phyloP scores from a whole-genome alignment of 2,888 invertebrate species.

The Dascillus cervinus region DNA sequence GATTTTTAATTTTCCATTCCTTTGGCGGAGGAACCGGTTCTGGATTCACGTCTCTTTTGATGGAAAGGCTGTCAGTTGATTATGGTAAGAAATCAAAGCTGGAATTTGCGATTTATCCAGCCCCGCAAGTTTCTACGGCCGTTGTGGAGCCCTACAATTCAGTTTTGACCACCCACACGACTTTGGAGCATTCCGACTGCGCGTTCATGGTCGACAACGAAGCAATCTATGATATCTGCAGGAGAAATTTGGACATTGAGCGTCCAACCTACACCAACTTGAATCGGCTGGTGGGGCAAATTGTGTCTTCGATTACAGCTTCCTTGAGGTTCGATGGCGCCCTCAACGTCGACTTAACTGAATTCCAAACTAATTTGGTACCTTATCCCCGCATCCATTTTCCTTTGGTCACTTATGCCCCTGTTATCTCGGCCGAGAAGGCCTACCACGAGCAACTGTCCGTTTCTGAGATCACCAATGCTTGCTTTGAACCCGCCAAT shows the following conservation, averaged over 20 bases:
- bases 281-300: slow-evolving; percentile 51
- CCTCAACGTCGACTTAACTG: slow-evolving; percentile 52
- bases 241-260: slow-evolving; percentile 52
- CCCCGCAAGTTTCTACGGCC: slow-evolving; percentile 26
- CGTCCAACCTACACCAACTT: slow-evolving; percentile 56
- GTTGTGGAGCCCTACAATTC: slow-evolving; percentile 52
- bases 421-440: no score
- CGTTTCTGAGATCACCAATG: slow-evolving; percentile 1
- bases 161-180: slow-evolving; percentile 55
- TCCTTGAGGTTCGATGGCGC: slow-evolving; percentile 53
- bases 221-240: slow-evolving; percentile 48
- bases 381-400: slow-evolving; percentile 6
- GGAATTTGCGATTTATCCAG: no score
- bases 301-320: slow-evolving; percentile 51
- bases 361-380: slow-evolving; percentile 49
- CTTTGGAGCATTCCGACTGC: no score
- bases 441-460: slow-evolving; percentile 1
- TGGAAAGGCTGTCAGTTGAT: slow-evolving; percentile 14
- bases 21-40: slow-evolving; percentile 57
- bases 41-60: slow-evolving; percentile 55
- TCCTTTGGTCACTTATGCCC: no score
- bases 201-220: no score
- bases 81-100: no score
- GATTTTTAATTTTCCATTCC: slow-evolving; percentile 58
- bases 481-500: no score